Evolutionary conservation across 2,888 invertebrate genomes (phyloP).

Genomic region (Helicoverpa assulta): DNA sequence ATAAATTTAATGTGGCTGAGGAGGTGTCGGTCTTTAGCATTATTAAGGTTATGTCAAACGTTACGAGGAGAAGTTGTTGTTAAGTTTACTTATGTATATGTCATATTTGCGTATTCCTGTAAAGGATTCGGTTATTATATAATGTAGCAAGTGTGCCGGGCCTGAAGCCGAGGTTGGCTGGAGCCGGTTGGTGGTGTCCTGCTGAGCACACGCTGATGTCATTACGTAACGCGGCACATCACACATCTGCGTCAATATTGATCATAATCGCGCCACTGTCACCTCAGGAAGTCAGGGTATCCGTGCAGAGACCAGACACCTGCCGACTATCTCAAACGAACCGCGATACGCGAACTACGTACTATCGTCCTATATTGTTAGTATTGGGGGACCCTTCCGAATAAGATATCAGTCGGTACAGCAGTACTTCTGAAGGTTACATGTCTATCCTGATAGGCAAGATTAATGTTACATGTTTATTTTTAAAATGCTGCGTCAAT

Average conservation of each 20-base stretch:
- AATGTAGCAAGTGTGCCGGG: constrained; percentile 51
- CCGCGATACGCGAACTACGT: constrained; percentile 7
- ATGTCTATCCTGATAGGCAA: not conserved
- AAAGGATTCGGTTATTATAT: constrained; percentile 47
- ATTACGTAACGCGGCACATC: constrained; percentile 85
- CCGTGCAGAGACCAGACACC: constrained; percentile 76
- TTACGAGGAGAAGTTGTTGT: constrained; percentile 8
- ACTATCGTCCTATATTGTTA: constrained; percentile 13
- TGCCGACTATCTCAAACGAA: constrained; percentile 59
- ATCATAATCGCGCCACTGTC: constrained; percentile 82
- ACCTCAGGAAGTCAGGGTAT: constrained; percentile 73
- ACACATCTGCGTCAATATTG: constrained; percentile 88
- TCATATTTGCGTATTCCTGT: constrained; percentile 1
- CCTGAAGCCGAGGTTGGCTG: constrained; percentile 66
- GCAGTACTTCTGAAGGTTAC: constrained; percentile 1
- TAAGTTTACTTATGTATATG: constrained; percentile 2
- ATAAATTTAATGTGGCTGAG: constrained; percentile 26
- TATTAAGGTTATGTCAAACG: constrained; percentile 45
- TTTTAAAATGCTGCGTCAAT: constrained; percentile 6
- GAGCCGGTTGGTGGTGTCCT: constrained; percentile 72
- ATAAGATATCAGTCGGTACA: not conserved
- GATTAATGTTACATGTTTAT: not conserved
- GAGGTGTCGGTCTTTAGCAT: constrained; percentile 25
- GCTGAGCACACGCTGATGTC: constrained; percentile 76
- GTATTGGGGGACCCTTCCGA: constrained; percentile 11